Percentiles rank a stretch among this genome's conserved stretches.
phyloP scores from a whole-genome alignment of 2,888 invertebrate species.

The Ctena decussata region DNA sequence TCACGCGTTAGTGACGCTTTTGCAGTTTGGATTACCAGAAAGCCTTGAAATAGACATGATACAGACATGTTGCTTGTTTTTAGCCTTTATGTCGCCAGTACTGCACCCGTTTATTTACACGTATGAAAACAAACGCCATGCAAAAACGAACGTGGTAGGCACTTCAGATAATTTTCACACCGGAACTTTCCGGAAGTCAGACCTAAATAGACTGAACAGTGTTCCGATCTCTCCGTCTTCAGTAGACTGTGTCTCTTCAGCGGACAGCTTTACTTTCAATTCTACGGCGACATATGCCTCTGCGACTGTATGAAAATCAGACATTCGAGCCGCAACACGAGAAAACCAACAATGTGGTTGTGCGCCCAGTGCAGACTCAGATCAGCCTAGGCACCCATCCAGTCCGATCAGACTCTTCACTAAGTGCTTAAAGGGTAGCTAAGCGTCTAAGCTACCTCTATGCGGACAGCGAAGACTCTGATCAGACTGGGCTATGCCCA shows the following conservation, averaged over 20 bases:
- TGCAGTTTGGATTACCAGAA: conserved; percentile 42
- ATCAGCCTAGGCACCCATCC: too few species aligned
- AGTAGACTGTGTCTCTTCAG: not conserved
- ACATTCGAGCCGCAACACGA: too few species aligned
- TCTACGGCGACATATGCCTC: not conserved
- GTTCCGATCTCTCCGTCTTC: not conserved
- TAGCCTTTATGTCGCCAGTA: conserved; percentile 53
- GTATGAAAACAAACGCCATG: conserved; percentile 19
- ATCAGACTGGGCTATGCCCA: too few species aligned
- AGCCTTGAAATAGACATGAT: conserved; percentile 44
- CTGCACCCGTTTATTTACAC: conserved; percentile 59
- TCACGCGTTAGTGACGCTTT: conserved; percentile 46
- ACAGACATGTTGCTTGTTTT: conserved; percentile 42
- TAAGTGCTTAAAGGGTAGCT: too few species aligned
- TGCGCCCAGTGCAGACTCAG: too few species aligned
- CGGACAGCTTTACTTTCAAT: not conserved
- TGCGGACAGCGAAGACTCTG: too few species aligned
- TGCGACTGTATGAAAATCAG: not conserved
- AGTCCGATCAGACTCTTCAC: too few species aligned
- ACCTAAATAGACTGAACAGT: not conserved
- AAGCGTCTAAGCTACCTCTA: too few species aligned
- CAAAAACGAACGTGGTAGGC: not conserved
- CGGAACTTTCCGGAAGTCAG: not conserved
- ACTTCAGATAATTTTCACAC: not conserved
- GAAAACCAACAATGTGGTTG: too few species aligned